Percentiles rank a stretch among this genome's conserved stretches.
phyloP scores from a whole-genome alignment of 2,888 invertebrate genomes.

The Bembecia ichneumoniformis region DNA sequence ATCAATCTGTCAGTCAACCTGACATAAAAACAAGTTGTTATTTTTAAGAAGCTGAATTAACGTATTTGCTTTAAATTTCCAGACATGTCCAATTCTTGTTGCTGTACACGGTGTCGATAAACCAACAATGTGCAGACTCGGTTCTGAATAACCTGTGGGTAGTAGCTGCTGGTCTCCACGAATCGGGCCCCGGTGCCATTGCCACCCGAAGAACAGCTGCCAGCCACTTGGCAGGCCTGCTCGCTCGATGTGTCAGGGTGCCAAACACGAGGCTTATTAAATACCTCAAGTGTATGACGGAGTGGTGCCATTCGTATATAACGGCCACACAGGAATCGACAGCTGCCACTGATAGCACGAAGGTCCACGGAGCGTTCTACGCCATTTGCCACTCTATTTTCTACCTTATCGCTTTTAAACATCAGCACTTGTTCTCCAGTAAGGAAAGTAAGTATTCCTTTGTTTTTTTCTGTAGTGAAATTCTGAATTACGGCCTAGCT shows the following conservation, averaged over 20 bases:
- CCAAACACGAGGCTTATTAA: conserved; percentile 47
- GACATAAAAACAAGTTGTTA: too few relatives aligned
- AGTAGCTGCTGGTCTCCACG: conserved; percentile 50
- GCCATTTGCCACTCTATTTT: conserved; percentile 93
- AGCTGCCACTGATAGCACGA: conserved; percentile 41
- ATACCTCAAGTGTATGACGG: conserved; percentile 77
- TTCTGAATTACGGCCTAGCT: too few relatives aligned
- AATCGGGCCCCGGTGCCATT: conserved; percentile 43
- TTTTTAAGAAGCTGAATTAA: too few relatives aligned
- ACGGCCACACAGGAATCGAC: conserved; percentile 73
- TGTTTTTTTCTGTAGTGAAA: too few relatives aligned
- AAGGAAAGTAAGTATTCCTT: conserved; percentile 78
- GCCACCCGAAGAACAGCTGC: conserved; percentile 53
- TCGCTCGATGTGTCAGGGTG: conserved; percentile 54
- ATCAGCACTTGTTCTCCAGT: conserved; percentile 83
- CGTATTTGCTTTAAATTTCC: conserved; percentile 13
- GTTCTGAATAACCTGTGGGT: conserved; percentile 50
- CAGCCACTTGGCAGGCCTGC: conserved; percentile 53
- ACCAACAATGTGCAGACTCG: conserved; percentile 54
- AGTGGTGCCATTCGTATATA: conserved; percentile 90
- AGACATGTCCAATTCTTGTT: conserved; percentile 66
- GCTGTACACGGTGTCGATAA: conserved; percentile 62
- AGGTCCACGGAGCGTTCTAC: conserved; percentile 90
- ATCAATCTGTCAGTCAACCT: neutral
- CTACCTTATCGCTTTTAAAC: conserved; percentile 91